These are phyloP conservation scores for Lasioglossum oenotherae DNA, from an alignment of 2,888 invertebrate species.

Conservation along the genomic window DNA sequence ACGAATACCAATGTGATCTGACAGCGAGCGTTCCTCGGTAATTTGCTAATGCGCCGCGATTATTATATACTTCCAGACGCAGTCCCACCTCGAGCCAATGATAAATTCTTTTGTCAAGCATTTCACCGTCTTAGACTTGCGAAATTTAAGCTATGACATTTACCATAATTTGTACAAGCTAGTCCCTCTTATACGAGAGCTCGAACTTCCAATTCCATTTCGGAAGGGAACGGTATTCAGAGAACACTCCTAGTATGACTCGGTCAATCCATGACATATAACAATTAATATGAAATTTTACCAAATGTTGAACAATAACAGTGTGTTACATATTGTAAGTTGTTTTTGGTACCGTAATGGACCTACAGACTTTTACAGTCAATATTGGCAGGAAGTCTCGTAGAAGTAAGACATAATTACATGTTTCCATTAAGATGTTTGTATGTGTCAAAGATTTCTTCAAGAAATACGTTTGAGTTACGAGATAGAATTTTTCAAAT, in stretches of 20 bases:
- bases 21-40: conserved; percentile 23
- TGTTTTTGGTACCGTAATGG: not conserved
- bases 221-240: not conserved
- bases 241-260: too few species aligned
- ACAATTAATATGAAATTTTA: too few species aligned
- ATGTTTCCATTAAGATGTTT: not conserved
- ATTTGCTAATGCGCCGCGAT: conserved; percentile 40
- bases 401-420: not conserved
- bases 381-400: not conserved
- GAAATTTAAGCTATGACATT: not conserved
- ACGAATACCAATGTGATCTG: conserved; percentile 42
- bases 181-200: not conserved
- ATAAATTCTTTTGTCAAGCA: not conserved
- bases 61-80: conserved; percentile 8
- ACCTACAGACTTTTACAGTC: not conserved
- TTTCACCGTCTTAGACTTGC: not conserved
- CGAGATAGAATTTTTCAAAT: not conserved
- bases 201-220: not conserved
- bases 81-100: not conserved
- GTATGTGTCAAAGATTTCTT: not conserved
- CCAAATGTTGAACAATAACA: too few species aligned
- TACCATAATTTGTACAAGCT: not conserved
- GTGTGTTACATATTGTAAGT: too few species aligned
- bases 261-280: too few species aligned
- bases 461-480: not conserved